phyloP scores from a whole-genome alignment of 1,140 invertebrate species.

The Helicoverpa zea region DNA sequence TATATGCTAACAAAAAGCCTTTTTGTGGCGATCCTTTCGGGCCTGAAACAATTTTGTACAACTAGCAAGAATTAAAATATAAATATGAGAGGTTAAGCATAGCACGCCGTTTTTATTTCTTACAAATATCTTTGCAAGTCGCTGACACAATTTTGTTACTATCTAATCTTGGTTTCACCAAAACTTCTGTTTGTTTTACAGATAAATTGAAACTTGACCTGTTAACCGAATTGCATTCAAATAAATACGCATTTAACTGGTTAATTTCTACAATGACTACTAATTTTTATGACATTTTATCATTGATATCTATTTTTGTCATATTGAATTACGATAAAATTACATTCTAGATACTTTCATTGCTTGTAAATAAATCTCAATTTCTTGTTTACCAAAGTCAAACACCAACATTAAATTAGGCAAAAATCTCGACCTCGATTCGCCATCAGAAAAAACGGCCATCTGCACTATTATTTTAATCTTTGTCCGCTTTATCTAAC shows the following conservation, averaged over 20 bases:
- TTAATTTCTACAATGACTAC: not conserved
- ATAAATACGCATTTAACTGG: not conserved
- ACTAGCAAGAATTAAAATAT: not conserved
- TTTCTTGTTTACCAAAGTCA: too few species aligned
- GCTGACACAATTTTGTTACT: constrained; percentile 11
- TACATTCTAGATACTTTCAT: not conserved
- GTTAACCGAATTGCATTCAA: not conserved
- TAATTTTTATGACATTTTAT: not conserved
- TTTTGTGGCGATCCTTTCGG: too few species aligned
- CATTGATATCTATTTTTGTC: not conserved
- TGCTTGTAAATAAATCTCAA: too few species aligned
- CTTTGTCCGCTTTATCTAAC: not conserved
- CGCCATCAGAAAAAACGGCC: not conserved
- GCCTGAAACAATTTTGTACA: not conserved
- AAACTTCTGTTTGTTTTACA: not conserved
- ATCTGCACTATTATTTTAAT: not conserved
- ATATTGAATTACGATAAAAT: not conserved
- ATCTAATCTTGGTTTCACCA: constrained; percentile 6
- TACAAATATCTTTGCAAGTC: not conserved
- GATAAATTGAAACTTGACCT: constrained; percentile 20
- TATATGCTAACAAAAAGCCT: too few species aligned
- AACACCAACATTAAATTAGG: not conserved
- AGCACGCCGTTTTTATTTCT: not conserved
- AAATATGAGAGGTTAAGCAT: not conserved
- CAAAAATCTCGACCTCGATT: not conserved